phyloP scores from a whole-genome alignment of 2,888 invertebrate genomes.

The Ophraella communa region DNA sequence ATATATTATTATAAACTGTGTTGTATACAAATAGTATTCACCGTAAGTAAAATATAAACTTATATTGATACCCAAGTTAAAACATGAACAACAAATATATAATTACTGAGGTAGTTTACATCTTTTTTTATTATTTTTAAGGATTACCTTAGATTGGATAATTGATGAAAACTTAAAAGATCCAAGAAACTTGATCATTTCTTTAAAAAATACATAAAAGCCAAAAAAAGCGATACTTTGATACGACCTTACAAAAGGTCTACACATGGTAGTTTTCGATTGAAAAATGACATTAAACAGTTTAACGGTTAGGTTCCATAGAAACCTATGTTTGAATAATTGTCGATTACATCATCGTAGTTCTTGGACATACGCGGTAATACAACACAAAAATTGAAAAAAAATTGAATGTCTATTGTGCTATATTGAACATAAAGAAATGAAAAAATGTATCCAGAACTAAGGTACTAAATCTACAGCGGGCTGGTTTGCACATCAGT shows the following conservation, averaged over 20 bases:
- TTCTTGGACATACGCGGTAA: constrained; percentile 6
- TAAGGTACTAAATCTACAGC: constrained; percentile 61
- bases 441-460: constrained; percentile 54
- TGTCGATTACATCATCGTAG: not conserved
- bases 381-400: constrained; percentile 24
- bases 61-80: constrained; percentile 56
- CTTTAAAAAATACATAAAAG: constrained; percentile 31
- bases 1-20: constrained; percentile 34
- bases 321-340: too few relatives aligned
- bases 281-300: not conserved
- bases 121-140: constrained; percentile 42
- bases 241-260: not conserved
- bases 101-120: constrained; percentile 62
- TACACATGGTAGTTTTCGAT: not conserved
- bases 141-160: constrained; percentile 58
- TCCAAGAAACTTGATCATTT: constrained; percentile 6
- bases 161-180: constrained; percentile 43
- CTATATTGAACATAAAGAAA: constrained; percentile 23
- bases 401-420: constrained; percentile 29
- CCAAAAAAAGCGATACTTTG: not conserved
- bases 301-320: too few relatives aligned
- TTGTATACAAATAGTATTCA: constrained; percentile 60
- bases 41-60: constrained; percentile 54
- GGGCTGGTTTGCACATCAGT: constrained; percentile 61
- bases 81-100: constrained; percentile 61